phyloP scores from a whole-genome alignment of 2,797 vertebrate genomes.

The Poecilia velifera region DNA sequence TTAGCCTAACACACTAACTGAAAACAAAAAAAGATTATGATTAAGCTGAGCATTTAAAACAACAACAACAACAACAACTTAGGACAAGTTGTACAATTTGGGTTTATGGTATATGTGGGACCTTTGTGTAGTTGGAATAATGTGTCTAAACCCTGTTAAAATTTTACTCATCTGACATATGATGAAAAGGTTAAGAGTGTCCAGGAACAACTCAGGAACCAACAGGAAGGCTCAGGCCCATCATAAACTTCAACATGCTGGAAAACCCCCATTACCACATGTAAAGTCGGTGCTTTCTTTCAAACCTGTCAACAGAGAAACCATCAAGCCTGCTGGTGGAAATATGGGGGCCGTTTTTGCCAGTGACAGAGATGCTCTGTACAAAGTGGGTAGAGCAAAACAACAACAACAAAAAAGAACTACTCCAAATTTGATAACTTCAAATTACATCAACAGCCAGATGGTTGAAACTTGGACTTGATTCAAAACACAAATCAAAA shows the following conservation, averaged over 20 bases:
- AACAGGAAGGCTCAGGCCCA: neutral
- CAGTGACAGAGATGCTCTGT: too few species aligned
- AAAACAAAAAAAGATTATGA: neutral
- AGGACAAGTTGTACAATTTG: neutral
- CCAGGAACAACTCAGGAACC: neutral
- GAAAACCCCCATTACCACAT: neutral
- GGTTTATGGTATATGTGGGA: neutral
- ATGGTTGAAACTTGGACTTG: too few species aligned
- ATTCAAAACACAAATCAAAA: too few species aligned
- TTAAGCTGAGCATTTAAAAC: neutral
- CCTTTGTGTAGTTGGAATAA: neutral
- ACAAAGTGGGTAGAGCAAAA: too few species aligned
- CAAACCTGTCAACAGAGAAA: neutral
- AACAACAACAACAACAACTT: neutral
- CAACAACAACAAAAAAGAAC: too few species aligned
- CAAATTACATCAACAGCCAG: too few species aligned
- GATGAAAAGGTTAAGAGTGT: neutral
- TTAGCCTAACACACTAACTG: neutral
- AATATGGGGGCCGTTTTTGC: neutral
- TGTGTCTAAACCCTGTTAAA: neutral
- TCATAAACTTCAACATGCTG: neutral
- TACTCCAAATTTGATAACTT: too few species aligned
- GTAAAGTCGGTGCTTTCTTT: neutral
- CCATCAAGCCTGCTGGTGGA: neutral
- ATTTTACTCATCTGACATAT: neutral